Evolutionary conservation across 2,113 vertebrate species (phyloP), one percentile per base, ranked within the genome.

Genomic region (Bostrychus sinensis): DNA sequence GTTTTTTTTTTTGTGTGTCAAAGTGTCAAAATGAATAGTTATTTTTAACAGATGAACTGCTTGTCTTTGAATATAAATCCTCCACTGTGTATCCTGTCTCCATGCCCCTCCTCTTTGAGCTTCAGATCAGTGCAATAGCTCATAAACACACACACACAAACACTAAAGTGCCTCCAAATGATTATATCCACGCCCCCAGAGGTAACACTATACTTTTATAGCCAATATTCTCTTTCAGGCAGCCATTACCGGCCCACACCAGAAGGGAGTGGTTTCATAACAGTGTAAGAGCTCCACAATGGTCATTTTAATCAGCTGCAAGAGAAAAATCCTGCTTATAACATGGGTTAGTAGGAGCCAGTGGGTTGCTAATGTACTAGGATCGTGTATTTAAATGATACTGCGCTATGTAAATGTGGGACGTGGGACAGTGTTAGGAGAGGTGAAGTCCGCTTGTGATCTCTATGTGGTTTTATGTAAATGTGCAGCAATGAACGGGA

Each of bases 191-290:
- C 60, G 38, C 32, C 43, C 17, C 38, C 62, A 58, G 75, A 32
- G 54, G 79, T 73, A 84, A 84, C 62, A 59, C 66, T 59, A 85
- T 59, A 78, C 66, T 58, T 68, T 60, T 43, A 72, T 30, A 8
- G 66, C 53, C 23, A 4, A 56, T 70, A 39, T 68, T 71, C 30
- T 36, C 56, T 56, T 54, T 70, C 62, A 60, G 42, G 26, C 23
- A 23, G 58, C 71, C 78, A 74, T 71, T 81, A 81, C 56, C 70
- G 56, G 72, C 77, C 57, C 58, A 4, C 64, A 63, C 72, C 50
- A 77, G 46, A 23, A 62, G 62, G 77, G 78, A 76, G 78, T 13
- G 74, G 60, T 59, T 75, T 75, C 41, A 51, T 66, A 62, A 23
- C 41, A 28, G 2, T 51, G 11, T 7, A 56, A 83, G 70, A 56